A percentile compares a stretch with the other conserved stretches of the same genome.
Conservation (phyloP, 2,888 invertebrate genomes). For the Acheta domesticus region DNA sequence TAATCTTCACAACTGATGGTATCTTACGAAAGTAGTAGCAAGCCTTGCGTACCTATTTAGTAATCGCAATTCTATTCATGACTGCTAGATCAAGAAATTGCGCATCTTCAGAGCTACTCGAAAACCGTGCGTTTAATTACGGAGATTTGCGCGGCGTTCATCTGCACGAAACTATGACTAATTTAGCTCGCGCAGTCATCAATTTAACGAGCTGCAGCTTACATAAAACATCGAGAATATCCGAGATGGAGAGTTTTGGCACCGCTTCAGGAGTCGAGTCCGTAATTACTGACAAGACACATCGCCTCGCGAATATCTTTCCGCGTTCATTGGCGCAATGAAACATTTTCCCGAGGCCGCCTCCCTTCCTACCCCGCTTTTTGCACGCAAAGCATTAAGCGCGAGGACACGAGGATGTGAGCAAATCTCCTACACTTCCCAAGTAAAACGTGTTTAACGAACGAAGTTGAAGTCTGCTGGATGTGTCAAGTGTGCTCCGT, state of each 20-base stretch:
- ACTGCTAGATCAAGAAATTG: too few species aligned
- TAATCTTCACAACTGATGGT: too few species aligned
- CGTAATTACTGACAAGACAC: not conserved
- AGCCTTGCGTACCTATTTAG: too few species aligned
- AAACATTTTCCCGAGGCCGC: not conserved
- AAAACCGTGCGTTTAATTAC: not conserved
- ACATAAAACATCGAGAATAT: conserved; percentile 9
- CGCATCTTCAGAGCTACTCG: too few species aligned
- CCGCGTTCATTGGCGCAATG: conserved; percentile 6
- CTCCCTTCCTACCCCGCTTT: not conserved
- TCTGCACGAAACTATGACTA: not conserved
- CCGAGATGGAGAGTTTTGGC: not conserved
- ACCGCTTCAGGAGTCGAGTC: not conserved
- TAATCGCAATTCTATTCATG: too few species aligned
- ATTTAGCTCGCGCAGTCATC: not conserved
- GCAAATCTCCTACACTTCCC: too few species aligned
- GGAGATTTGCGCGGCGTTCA: not conserved
- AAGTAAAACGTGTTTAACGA: too few species aligned
- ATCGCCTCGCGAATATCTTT: not conserved
- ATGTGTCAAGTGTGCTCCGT: too few species aligned
- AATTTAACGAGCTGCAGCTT: conserved; percentile 9
- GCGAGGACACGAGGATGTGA: too few species aligned
- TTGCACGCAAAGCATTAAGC: too few species aligned
- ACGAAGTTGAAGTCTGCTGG: too few species aligned
- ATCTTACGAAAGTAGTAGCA: too few species aligned